Evolutionary conservation across 2,113 vertebrate species (phyloP).

Genomic region (Jaculus jaculus): DNA sequence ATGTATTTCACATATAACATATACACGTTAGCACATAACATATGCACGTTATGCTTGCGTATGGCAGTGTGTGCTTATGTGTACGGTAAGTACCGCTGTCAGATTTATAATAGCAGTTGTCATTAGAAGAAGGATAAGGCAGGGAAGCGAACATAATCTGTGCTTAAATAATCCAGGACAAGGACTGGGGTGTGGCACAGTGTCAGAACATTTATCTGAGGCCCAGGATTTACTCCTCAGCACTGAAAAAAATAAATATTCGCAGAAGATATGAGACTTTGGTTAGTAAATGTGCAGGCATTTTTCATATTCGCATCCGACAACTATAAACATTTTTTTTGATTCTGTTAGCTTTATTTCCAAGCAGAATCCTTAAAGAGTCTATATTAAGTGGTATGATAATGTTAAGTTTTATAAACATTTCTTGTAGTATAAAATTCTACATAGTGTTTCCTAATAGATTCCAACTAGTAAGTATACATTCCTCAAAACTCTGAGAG

Average conservation of each 20-base stretch:
- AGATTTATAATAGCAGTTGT: not conserved
- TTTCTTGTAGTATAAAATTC: not conserved
- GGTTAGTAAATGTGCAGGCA: not conserved
- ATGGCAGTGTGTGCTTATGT: not conserved
- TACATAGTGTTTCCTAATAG: not conserved
- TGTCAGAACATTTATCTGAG: not conserved
- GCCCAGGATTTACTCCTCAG: not conserved
- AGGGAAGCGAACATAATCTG: not conserved
- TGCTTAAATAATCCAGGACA: not conserved
- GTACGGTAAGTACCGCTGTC: not conserved
- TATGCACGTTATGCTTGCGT: not conserved
- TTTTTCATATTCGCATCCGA: not conserved
- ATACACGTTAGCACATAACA: no score
- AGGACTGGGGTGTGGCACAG: not conserved
- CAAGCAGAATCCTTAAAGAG: no score
- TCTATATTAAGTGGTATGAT: no score
- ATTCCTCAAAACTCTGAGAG: not conserved
- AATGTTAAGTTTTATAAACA: no score
- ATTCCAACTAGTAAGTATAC: not conserved
- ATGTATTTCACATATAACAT: not conserved
- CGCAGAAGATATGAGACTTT: not conserved
- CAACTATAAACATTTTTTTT: not conserved
- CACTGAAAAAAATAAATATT: not conserved
- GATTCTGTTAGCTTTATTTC: no score
- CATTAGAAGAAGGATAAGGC: not conserved